Evolutionary conservation across 2,888 invertebrate species (phyloP), one percentile per base, ranked within the genome.

Genomic region (Rhimphoctona megacephalus): DNA sequence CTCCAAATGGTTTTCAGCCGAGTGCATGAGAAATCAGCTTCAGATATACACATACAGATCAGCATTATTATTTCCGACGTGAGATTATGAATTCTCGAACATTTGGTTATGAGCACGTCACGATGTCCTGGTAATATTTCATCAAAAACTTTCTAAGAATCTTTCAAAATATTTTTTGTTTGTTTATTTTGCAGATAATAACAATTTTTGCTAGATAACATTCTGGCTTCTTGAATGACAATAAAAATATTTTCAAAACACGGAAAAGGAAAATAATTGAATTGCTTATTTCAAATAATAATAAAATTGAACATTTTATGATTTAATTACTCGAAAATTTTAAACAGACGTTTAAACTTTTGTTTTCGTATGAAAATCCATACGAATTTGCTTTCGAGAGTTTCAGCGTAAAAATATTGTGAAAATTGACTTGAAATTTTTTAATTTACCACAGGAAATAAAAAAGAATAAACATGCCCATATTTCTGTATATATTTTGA

Each of bases 1-100:
- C 46, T 46, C 30, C 5, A 70, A 83, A 72, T 54, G 72, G 17
- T 22, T 78, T 72, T 78, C 78, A 33, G 66, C 43, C 6, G 9
- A 25, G 25, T 61, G 46, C 36, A 49, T 39, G 77, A 25, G 22
- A n/a, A 72, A 64, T 83, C 49, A 17, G 54, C 30, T 52, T 22
- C 14, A 52, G 43, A 33, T 22, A 43, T 70, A 36, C 6, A 19
- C 39, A 52, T 25, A 67, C 57, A 61, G 30, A 54, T 73, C 73
- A 79, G 43, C 22, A 43, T 73, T 83, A 73, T 54, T 54, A 39
- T 73, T 19, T 19, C 19, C 9, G 22, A 19, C 33, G n/a, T 57
- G 14, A 30, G n/a, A 74, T 14, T 30, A 64, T 30, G 11, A 30
- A 30, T 30, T 30, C 36, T 19, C 39, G n/a, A 77, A 70, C 39